A percentile compares a stretch with the other conserved stretches of the same genome.
Conservation (phyloP, 2,888 invertebrate genomes). For the Laothoe populi region DNA sequence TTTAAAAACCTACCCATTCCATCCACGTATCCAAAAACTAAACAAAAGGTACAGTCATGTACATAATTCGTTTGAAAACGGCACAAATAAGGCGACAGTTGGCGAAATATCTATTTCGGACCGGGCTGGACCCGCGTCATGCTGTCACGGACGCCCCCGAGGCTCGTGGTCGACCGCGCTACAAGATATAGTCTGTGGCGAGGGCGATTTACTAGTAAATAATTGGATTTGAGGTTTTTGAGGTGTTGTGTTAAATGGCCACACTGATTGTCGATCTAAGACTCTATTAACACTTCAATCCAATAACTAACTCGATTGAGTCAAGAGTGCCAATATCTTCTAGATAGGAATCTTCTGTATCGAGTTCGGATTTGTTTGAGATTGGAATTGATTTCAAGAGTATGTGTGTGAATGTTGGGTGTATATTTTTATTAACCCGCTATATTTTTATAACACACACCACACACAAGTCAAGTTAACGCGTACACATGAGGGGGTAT, state of each 20-base stretch:
- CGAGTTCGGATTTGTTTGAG: no score
- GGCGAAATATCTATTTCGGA: slow-evolving; percentile 80
- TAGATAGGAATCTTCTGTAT: no score
- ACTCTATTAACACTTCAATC: no score
- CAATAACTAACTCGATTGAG: no score
- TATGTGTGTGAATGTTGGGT: no score
- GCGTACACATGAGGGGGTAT: slow-evolving; percentile 67
- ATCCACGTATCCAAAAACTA: slow-evolving; percentile 13
- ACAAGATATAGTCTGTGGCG: slow-evolving; percentile 46
- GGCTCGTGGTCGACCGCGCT: slow-evolving; percentile 37
- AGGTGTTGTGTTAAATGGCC: no score
- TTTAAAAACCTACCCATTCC: neutral
- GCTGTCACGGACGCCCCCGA: slow-evolving; percentile 67
- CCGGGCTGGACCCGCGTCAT: slow-evolving; percentile 77
- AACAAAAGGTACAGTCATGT: slow-evolving; percentile 52
- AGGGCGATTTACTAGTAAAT: slow-evolving; percentile 34
- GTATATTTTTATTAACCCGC: slow-evolving; percentile 23
- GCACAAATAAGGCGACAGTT: slow-evolving; percentile 66
- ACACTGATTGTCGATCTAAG: no score
- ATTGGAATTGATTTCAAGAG: no score
- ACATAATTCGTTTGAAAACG: slow-evolving; percentile 58
- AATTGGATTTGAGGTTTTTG: no score
- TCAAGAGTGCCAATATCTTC: no score
- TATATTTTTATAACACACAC: slow-evolving; percentile 41
- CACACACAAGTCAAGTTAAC: slow-evolving; percentile 59